Evolutionary conservation across 2,113 vertebrate genomes (phyloP).

Genomic region (Gila orcuttii): DNA sequence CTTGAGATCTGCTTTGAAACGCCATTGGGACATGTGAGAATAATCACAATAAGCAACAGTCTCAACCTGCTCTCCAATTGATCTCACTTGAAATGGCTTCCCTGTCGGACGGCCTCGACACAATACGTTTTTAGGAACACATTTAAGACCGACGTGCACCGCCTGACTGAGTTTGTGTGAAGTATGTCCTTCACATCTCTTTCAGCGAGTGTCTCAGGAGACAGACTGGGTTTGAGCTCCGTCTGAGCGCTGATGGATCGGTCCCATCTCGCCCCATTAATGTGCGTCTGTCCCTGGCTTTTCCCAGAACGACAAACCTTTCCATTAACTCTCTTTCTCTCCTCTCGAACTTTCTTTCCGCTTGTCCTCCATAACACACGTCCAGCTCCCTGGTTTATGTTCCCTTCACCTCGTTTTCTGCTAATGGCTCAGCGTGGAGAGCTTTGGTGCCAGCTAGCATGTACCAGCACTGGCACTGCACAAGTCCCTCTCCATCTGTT

Average conservation of each 20-base stretch:
- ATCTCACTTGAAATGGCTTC: neutral
- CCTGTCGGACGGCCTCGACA: neutral
- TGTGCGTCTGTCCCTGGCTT: constrained; percentile 31
- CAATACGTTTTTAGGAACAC: neutral
- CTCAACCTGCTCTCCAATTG: neutral
- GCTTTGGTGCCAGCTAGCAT: constrained; percentile 27
- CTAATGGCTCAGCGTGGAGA: constrained; percentile 34
- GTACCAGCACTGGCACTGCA: constrained; percentile 15
- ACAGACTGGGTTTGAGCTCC: constrained; percentile 2
- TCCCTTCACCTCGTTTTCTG: neutral
- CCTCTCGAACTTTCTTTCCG: constrained; percentile 35
- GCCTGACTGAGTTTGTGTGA: constrained; percentile 21
- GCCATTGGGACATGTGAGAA: neutral
- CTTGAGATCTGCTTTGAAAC: neutral
- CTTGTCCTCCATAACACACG: constrained; percentile 38
- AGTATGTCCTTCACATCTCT: constrained; percentile 49
- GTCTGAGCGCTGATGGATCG: constrained; percentile 52
- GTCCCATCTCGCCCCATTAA: constrained; percentile 43
- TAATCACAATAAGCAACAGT: neutral
- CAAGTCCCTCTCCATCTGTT: constrained; percentile 57
- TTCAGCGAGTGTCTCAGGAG: constrained; percentile 35
- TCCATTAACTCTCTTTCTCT: constrained; percentile 54
- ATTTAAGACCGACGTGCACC: neutral
- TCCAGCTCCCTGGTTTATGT: neutral
- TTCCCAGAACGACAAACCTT: constrained; percentile 43